A percentile compares a stretch with the other conserved stretches of the same genome.
Evolutionary conservation across 2,888 invertebrate species (phyloP).

Genomic region (Stramonita haemastoma): DNA sequence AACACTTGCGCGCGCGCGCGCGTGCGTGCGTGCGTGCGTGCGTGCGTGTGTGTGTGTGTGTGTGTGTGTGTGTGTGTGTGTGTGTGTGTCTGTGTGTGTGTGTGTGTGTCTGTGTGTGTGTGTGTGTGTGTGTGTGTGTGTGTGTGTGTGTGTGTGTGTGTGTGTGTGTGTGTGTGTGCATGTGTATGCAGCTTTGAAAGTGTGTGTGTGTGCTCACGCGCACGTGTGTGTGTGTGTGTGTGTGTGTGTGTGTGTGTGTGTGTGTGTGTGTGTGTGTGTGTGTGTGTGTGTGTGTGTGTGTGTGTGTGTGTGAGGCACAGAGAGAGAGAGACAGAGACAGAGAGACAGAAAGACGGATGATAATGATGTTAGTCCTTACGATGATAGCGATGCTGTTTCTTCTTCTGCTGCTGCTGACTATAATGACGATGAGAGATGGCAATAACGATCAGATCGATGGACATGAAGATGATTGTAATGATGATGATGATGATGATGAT

Average conservation of each 20-base stretch:
- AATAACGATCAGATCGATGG: no score
- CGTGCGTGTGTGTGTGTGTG: neutral
- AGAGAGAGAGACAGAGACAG: neutral
- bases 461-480: neutral
- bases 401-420: no score
- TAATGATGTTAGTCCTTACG: neutral
- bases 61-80: neutral
- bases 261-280: neutral
- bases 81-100: neutral
- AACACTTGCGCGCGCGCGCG: neutral
- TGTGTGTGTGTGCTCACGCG: no score
- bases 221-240: neutral
- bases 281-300: neutral
- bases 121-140: neutral
- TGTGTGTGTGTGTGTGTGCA: neutral
- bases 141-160: neutral
- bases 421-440: no score
- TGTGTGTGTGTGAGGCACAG: neutral
- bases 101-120: neutral
- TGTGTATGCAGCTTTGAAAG: no score
- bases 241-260: neutral
- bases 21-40: neutral
- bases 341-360: neutral
- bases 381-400: no score
- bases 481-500: no score